A percentile compares a stretch with the other conserved stretches of the same genome.
Conservation (phyloP, 2,888 invertebrate genomes). For the Andrena chrysosceles region DNA sequence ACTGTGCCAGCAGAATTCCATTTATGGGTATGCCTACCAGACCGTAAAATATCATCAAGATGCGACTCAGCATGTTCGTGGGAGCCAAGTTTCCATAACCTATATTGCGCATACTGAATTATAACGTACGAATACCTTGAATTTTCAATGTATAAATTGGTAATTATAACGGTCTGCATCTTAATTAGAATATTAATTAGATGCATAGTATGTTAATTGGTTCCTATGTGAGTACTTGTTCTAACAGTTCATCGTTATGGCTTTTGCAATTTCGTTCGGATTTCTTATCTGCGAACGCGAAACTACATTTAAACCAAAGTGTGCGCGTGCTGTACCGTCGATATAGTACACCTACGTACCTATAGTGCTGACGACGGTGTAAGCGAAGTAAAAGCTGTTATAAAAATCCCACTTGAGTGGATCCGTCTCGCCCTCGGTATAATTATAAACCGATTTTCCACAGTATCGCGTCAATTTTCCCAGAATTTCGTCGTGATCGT, state of each 20-base stretch:
- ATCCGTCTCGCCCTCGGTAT: conserved; percentile 88
- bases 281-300: background rate
- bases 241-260: no score
- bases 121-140: background rate
- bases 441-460: conserved; percentile 89
- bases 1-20: conserved; percentile 87
- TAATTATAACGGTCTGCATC: no score
- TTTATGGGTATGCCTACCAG: conserved; percentile 95
- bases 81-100: conserved; percentile 97
- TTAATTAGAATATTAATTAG: no score
- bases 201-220: no score
- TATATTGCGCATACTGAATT: conserved; percentile 80
- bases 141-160: background rate
- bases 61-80: conserved; percentile 91
- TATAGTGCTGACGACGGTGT: conserved; percentile 96
- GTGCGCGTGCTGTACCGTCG: background rate
- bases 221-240: no score
- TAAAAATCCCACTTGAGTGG: conserved; percentile 94
- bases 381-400: conserved; percentile 95
- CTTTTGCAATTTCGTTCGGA: background rate
- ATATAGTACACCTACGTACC: conserved; percentile 86
- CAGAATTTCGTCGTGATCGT: conserved; percentile 87
- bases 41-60: conserved; percentile 95
- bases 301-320: background rate
- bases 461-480: conserved; percentile 90